Evolutionary conservation across 92 coral and sea anemone species (phyloP).

Genomic region (Epizoanthus ramosus): DNA sequence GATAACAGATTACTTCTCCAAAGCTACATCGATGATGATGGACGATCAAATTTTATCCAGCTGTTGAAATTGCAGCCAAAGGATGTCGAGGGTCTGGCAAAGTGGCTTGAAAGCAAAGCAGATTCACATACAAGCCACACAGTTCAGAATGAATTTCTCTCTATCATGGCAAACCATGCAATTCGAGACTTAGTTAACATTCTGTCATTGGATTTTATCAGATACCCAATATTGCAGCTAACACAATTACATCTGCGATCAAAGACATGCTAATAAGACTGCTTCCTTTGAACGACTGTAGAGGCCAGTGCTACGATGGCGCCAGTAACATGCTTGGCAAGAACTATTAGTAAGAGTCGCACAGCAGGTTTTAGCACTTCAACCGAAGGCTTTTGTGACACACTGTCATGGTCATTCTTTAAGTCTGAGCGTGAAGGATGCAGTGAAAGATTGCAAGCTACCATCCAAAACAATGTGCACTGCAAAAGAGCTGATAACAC

Average conservation of each 20-base stretch:
- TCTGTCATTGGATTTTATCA: slow-evolving; percentile 55
- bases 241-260: slow-evolving; percentile 33
- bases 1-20: too few species aligned
- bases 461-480: slow-evolving; percentile 44
- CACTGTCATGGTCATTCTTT: too few species aligned
- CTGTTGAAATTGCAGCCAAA: slow-evolving; percentile 47
- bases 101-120: slow-evolving; percentile 11
- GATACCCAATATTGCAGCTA: slow-evolving; percentile 44
- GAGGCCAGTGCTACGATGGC: slow-evolving; percentile 70
- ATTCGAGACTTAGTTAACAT: slow-evolving; percentile 40
- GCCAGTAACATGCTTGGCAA: slow-evolving; percentile 60
- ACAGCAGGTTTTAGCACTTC: slow-evolving; percentile 27
- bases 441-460: slow-evolving; percentile 41
- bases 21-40: slow-evolving; percentile 6
- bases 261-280: slow-evolving; percentile 33
- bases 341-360: slow-evolving; percentile 41
- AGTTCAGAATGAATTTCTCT: slow-evolving; percentile 40
- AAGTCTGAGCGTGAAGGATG: slow-evolving; percentile 45
- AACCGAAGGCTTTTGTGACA: slow-evolving; percentile 49
- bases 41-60: slow-evolving; percentile 43
- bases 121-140: slow-evolving; percentile 32
- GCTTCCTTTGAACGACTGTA: slow-evolving; percentile 13
- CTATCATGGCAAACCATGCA: slow-evolving; percentile 35
- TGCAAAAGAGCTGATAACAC: slow-evolving; percentile 38
- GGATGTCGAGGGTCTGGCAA: slow-evolving; percentile 2